phyloP scores from a whole-genome alignment of 1,140 invertebrate species.

The Solenopsis fugax region DNA sequence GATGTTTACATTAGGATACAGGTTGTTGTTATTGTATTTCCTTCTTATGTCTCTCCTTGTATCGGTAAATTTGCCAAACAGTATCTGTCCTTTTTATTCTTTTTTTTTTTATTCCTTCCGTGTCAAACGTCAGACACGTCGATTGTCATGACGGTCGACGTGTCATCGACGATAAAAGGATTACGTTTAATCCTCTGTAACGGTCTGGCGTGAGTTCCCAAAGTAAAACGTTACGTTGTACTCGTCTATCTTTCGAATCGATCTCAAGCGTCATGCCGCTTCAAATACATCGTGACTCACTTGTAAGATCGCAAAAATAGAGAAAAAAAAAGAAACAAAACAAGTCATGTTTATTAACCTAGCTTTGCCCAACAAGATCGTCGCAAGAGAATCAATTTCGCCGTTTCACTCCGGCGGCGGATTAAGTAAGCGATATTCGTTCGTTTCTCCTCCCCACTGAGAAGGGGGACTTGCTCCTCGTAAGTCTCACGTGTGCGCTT shows the following conservation, averaged over 20 bases:
- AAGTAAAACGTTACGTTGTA: not conserved
- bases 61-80: not conserved
- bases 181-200: slow-evolving; percentile 4
- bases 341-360: slow-evolving; percentile 17
- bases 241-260: not conserved
- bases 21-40: not conserved
- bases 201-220: not conserved
- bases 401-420: not conserved
- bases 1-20: not conserved
- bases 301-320: slow-evolving; percentile 21
- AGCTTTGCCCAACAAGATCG: not conserved
- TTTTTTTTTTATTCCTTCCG: slow-evolving; percentile 8
- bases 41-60: not conserved
- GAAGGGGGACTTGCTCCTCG: not conserved
- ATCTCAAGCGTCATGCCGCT: not conserved
- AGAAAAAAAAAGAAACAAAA: not conserved
- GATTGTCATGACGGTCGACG: slow-evolving; percentile 23
- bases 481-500: not conserved
- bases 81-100: not conserved
- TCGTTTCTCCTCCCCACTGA: not conserved
- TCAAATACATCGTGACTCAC: not conserved
- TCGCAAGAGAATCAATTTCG: not conserved
- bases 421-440: slow-evolving; percentile 23
- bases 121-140: slow-evolving; percentile 33
- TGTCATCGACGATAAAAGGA: slow-evolving; percentile 1